Conservation (phyloP, 2,888 invertebrate species). For the Scaeva pyrastri region DNA sequence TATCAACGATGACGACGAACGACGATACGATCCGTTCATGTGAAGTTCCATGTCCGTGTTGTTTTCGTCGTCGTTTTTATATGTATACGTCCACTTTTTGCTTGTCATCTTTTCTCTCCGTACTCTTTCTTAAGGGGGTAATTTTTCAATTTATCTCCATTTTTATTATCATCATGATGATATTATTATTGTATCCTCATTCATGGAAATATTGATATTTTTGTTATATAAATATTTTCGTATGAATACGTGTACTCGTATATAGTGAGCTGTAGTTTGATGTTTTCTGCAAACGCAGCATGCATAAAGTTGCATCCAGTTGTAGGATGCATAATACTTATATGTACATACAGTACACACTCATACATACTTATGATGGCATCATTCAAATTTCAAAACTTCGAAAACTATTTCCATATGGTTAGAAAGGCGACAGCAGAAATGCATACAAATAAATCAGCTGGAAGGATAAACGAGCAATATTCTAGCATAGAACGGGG, state of each 20-base stretch:
- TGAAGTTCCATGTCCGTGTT: background rate
- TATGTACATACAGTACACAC: background rate
- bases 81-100: background rate
- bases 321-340: conserved; percentile 1
- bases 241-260: background rate
- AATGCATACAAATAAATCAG: conserved; percentile 61
- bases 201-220: conserved; percentile 53
- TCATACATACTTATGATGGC: conserved; percentile 47
- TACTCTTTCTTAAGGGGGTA: conserved; percentile 1
- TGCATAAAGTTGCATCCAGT: background rate
- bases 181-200: conserved; percentile 5
- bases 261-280: conserved; percentile 16
- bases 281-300: conserved; percentile 12
- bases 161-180: background rate
- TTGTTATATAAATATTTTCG: conserved; percentile 37
- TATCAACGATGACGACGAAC: too few relatives aligned
- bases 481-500: background rate
- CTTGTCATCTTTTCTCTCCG: background rate
- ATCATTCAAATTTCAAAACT: conserved; percentile 64
- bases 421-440: conserved; percentile 55
- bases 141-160: background rate
- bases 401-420: conserved; percentile 58
- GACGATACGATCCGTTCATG: background rate
- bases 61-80: background rate
- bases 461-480: conserved; percentile 42